Conservation (phyloP, 2,888 invertebrate genomes). For the Luffia ferchaultella region DNA sequence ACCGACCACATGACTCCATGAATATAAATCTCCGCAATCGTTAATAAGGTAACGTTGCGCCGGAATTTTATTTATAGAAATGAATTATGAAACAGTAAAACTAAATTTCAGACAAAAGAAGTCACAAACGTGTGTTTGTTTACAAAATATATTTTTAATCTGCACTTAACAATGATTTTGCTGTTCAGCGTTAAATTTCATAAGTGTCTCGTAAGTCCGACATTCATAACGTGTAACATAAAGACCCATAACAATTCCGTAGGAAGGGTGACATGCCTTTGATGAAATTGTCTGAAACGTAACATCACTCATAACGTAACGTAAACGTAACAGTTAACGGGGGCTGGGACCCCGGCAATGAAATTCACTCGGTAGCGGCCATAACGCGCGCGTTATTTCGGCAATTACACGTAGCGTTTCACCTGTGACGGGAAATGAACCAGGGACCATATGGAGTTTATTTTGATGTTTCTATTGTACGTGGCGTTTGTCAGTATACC, state of each 20-base stretch:
- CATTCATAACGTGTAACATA: background rate
- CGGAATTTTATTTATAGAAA: too few species aligned
- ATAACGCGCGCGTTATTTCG: conserved; percentile 29
- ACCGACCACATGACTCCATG: too few species aligned
- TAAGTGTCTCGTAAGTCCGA: too few species aligned
- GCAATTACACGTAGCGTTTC: conserved; percentile 32
- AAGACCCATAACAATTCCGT: background rate
- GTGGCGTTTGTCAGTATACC: background rate
- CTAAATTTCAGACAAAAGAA: too few species aligned
- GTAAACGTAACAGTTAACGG: background rate
- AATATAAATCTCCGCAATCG: too few species aligned
- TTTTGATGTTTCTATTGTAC: background rate
- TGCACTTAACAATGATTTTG: too few species aligned
- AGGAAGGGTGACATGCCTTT: background rate
- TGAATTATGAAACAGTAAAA: too few species aligned
- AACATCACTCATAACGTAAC: background rate
- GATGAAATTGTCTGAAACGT: background rate
- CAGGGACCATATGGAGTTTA: background rate
- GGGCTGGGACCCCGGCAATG: background rate
- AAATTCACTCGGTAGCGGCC: conserved; percentile 23
- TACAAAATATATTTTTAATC: too few species aligned
- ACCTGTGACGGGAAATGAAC: conserved; percentile 27
- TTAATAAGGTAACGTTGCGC: too few species aligned
- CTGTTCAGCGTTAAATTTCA: too few species aligned
- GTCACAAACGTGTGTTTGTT: too few species aligned